Conservation (phyloP, 2,888 invertebrate species). For the Acleris literana region DNA sequence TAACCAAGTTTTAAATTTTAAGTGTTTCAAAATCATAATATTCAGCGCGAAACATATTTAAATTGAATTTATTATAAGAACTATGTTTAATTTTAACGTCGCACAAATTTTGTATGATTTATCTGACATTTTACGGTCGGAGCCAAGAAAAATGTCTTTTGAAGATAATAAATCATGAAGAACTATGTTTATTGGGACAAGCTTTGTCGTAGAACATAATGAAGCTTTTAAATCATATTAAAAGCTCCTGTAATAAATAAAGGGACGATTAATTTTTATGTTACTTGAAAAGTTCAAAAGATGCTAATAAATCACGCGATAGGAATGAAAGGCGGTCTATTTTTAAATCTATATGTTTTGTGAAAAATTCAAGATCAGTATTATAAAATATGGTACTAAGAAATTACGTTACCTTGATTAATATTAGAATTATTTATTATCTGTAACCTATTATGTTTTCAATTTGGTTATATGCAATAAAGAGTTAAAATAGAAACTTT, state of each 20-base stretch:
- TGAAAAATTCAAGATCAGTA: too few species aligned
- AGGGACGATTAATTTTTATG: conserved; percentile 17
- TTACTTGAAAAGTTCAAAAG: neutral
- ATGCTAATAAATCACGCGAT: neutral
- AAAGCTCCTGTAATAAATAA: conserved; percentile 11
- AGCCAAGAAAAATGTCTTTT: conserved; percentile 34
- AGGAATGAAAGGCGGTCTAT: too few species aligned
- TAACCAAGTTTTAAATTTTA: too few species aligned
- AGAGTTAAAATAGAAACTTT: too few species aligned
- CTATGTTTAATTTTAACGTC: conserved; percentile 10
- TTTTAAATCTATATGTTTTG: too few species aligned
- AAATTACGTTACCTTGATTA: too few species aligned
- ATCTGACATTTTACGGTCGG: conserved; percentile 32
- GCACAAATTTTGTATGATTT: conserved; percentile 38
- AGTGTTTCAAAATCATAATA: too few species aligned
- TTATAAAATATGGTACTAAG: too few species aligned
- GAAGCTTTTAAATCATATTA: conserved; percentile 25
- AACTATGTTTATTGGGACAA: conserved; percentile 11
- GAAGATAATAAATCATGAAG: conserved; percentile 14
- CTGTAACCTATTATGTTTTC: too few species aligned
- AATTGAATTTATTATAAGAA: conserved; percentile 5
- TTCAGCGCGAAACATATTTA: neutral
- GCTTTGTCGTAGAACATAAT: conserved; percentile 18
- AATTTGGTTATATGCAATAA: too few species aligned
- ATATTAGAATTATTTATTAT: too few species aligned